Base-by-base conservation (phyloP, 2,797 vertebrate species). In the Potorous gilbertii region DNA sequence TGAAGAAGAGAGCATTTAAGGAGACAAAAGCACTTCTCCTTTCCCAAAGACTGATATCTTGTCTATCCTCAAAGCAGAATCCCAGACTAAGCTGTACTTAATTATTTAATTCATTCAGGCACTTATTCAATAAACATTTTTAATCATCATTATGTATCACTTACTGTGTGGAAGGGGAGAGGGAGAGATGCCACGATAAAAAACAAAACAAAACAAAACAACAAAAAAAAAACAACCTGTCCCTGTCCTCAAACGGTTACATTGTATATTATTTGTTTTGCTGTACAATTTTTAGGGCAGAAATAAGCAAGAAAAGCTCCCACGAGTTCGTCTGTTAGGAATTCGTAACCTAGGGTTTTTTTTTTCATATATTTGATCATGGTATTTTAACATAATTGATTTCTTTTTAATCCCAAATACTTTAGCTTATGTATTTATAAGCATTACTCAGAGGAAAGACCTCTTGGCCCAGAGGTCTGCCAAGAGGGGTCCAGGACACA, bases 31-130 rank as follows among this genome's bases (percentile, higher is more conserved):
- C 29, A 14, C 90, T 96, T 91, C 2, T 95, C 28, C 90, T 91
- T 90, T 31, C 31, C n/a, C 13, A 90, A 66, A 92, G 54, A 94
- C 29, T 55, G 28, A 50, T 21, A 5, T 34, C 54, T 87, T 87
- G 21, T 87, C 40, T 87, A 27, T 50, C 74, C 40, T 90, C 96
- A 92, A 90, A 95, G 28, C 27, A 92, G 96, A 94, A 52, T 92
- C n/a, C 90, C 27, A 0, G 4, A 91, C 27, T 55, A 92, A 92
- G 95, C 94, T 50, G 4, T 46, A 92, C 1, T 96, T 54, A 10
- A 87, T 87, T 50, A 92, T 0, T 96, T 54, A 10, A 87, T 87
- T 50, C 40, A 81, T 81, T 46, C 66, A 81, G 18, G 66, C n/a
- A 87, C 40, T 81, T 21, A 81, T 24, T 50, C 24, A 27, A 28